A percentile compares a stretch with the other conserved stretches of the same genome.
Conservation (phyloP, 2,113 vertebrate genomes). For the Bombycilla garrulus region DNA sequence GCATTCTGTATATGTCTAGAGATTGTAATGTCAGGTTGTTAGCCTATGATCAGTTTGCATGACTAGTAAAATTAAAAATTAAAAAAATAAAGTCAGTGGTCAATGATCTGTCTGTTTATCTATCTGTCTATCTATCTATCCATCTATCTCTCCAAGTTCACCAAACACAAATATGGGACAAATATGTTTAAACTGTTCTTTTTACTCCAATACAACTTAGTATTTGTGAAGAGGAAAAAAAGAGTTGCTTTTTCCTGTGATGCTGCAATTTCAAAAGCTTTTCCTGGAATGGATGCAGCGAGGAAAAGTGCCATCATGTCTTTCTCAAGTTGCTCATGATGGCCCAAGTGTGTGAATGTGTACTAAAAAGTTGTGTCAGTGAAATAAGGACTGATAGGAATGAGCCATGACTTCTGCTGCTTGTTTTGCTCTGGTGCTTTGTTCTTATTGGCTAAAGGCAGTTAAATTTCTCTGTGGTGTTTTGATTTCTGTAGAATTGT, state of each 20-base stretch:
- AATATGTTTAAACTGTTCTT: background rate
- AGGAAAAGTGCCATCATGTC: background rate
- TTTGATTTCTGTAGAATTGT: background rate
- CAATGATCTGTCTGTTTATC: background rate
- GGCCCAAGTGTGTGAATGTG: background rate
- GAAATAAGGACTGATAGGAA: background rate
- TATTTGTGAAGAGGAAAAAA: background rate
- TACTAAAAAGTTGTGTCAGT: background rate
- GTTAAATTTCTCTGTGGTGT: background rate
- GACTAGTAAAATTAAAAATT: background rate
- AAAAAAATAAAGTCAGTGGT: background rate
- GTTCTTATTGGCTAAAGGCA: background rate
- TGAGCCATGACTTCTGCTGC: background rate
- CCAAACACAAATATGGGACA: background rate
- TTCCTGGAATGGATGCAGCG: background rate
- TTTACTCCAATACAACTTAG: background rate
- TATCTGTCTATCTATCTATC: background rate
- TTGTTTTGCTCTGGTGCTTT: background rate
- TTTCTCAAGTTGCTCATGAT: background rate
- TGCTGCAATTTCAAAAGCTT: background rate
- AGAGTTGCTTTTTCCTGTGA: background rate
- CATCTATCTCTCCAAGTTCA: background rate
- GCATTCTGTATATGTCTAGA: accelerated
- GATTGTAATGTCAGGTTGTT: background rate
- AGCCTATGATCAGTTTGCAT: background rate